Base-by-base conservation (phyloP, 1,140 invertebrate species). In the Subanguina moxae region DNA sequence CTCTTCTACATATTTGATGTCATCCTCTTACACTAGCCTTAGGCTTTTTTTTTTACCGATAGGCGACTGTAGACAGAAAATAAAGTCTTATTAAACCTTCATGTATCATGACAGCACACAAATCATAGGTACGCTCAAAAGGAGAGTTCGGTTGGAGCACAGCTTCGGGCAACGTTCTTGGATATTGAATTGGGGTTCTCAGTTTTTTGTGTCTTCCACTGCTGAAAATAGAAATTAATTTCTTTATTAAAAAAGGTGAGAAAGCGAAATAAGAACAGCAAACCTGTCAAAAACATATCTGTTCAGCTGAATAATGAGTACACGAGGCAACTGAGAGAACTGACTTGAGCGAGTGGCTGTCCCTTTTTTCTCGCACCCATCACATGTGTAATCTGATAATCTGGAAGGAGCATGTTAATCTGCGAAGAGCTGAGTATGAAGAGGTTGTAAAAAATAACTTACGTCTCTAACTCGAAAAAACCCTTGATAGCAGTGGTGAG, bases 81-180 rank as follows among this genome's bases (percentile, higher is more conserved):
- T 38, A 3, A 38, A 38, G 32, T 3, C 32, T 38, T 38, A 38
- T 38, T 38, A n/a, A n/a, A 38, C 32, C 76, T 62, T 80, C 80
- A 52, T 80, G 78, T 23, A 80, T 78, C 76, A 82, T 82, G 3
- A 80, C 78, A n/a, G 80, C 78, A 30, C 64, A 73, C 28, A 80
- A 64, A 23, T 80, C 80, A 59, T 82, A 80, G 19, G 66, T 61
- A 11, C 30, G 59, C 13, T 76, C 63, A 23, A 1, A 30, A 1
- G 72, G 25, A 23, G 64, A 64, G 19, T 52, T 56, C 5, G 21
- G 38, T 21, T 71, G 45, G 13, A 71, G 42, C 21, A 38, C 46
- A 3, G 42, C 66, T 0, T 57, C 59, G 23, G 17, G 38, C 32
- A 78, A 64, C n/a, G 19, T 23, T 19, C 78, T 61, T 0, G 76